phyloP scores from a whole-genome alignment of 1,140 invertebrate species.

The Euura saliciscinereae region DNA sequence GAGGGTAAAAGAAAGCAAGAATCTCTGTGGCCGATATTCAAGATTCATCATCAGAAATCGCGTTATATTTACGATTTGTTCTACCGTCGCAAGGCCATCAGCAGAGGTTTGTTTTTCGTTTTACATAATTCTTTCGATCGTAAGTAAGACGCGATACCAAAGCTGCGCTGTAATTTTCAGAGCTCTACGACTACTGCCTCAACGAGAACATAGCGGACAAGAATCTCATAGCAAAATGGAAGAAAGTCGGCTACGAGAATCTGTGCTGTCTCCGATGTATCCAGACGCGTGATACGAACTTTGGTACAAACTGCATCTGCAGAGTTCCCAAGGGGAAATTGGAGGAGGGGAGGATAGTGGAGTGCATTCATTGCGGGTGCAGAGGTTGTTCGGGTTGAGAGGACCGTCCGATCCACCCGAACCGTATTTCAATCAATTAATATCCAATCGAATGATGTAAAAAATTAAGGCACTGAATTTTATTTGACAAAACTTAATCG shows the following conservation, averaged over 20 bases:
- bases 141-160: slow-evolving; percentile 12
- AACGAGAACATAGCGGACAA: slow-evolving; percentile 97
- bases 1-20: slow-evolving; percentile 99
- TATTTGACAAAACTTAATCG: neutral
- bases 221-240: slow-evolving; percentile 99
- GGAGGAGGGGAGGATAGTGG: slow-evolving; percentile 96
- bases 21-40: slow-evolving; percentile 98
- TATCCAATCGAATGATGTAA: neutral
- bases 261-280: slow-evolving; percentile 98
- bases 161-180: slow-evolving; percentile 60
- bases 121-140: neutral
- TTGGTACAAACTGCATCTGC: slow-evolving; percentile 99
- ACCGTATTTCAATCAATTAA: neutral
- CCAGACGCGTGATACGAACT: slow-evolving; percentile 98
- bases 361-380: slow-evolving; percentile 97
- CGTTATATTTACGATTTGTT: slow-evolving; percentile 98
- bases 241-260: slow-evolving; percentile 99
- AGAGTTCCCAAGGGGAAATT: slow-evolving; percentile 97
- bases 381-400: slow-evolving; percentile 89
- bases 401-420: slow-evolving; percentile 10
- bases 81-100: slow-evolving; percentile 96
- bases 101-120: slow-evolving; percentile 66
- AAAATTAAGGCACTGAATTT: slow-evolving; percentile 13
- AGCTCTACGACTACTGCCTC: slow-evolving; percentile 96
- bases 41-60: slow-evolving; percentile 98